Evolutionary conservation across 2,888 invertebrate genomes (phyloP).

Genomic region (Pristionchus fissidentatus): DNA sequence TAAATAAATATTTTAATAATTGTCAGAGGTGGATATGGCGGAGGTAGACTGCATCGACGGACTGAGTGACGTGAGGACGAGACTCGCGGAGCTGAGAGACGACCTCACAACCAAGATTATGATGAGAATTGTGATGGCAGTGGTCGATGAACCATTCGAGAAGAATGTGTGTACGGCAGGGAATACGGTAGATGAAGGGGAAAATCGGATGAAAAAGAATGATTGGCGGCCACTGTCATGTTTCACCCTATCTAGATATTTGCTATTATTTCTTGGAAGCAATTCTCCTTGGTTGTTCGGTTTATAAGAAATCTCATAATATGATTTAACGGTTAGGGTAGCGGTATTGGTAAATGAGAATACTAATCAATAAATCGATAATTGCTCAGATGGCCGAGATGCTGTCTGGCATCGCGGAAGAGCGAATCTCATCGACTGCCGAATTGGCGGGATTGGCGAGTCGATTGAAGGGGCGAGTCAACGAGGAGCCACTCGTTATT

Average conservation of each 20-base stretch:
- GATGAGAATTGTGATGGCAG: conserved; percentile 58
- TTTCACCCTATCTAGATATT: too few relatives aligned
- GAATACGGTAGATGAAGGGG: background rate
- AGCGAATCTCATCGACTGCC: conserved; percentile 43
- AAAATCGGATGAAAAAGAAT: too few relatives aligned
- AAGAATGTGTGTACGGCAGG: conserved; percentile 55
- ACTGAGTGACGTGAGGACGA: conserved; percentile 10
- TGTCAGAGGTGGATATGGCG: conserved; percentile 41
- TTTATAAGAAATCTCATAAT: too few relatives aligned
- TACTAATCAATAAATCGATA: too few relatives aligned
- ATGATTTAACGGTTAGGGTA: too few relatives aligned
- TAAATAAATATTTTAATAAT: background rate
- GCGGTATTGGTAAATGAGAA: too few relatives aligned
- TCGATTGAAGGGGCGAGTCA: background rate
- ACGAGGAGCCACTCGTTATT: background rate
- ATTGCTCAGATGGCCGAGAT: conserved; percentile 61
- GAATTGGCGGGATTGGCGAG: conserved; percentile 6
- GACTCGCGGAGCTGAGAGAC: conserved; percentile 38
- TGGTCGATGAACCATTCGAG: conserved; percentile 72
- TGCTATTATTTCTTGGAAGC: background rate
- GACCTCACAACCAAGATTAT: conserved; percentile 37
- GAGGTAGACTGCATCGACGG: conserved; percentile 47
- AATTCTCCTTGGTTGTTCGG: too few relatives aligned
- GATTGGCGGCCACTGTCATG: too few relatives aligned
- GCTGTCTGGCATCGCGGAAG: conserved; percentile 57